Evolutionary conservation across 2,113 vertebrate genomes (phyloP).

Genomic region (Rafetus swinhoei): DNA sequence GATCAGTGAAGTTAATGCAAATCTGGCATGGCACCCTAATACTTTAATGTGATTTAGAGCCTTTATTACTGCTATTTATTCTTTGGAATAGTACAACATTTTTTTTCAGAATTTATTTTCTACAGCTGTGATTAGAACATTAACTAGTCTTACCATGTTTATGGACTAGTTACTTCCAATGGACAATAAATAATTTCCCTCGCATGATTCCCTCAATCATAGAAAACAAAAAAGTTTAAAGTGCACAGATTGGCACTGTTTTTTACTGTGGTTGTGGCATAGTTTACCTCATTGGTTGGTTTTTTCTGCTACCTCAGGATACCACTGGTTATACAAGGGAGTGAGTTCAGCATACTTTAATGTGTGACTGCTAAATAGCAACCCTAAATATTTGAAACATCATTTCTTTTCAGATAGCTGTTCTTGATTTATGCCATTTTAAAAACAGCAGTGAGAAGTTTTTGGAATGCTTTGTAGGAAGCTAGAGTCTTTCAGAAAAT

Average conservation of each 20-base stretch:
- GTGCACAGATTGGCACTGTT: not conserved
- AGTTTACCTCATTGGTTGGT: not conserved
- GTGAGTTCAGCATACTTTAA: not conserved
- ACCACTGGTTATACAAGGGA: not conserved
- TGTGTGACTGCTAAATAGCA: not conserved
- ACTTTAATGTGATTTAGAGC: not conserved
- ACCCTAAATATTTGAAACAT: not conserved
- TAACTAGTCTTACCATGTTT: not conserved
- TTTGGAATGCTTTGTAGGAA: not conserved
- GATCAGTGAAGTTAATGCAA: not conserved
- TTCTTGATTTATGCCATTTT: not conserved
- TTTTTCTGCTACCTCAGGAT: not conserved
- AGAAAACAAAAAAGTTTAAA: not conserved
- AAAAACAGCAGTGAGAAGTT: not conserved
- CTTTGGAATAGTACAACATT: not conserved
- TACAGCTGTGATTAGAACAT: not conserved
- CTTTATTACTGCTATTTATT: not conserved
- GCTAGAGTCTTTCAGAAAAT: not conserved
- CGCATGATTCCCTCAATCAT: not conserved
- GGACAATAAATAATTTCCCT: not conserved
- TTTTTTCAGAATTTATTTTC: not conserved
- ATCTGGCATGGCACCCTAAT: not conserved
- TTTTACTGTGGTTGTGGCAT: not conserved
- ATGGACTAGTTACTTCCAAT: not conserved
- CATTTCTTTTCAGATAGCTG: not conserved